phyloP scores from a whole-genome alignment of 2,113 vertebrate species.

The Hystrix cristata region DNA sequence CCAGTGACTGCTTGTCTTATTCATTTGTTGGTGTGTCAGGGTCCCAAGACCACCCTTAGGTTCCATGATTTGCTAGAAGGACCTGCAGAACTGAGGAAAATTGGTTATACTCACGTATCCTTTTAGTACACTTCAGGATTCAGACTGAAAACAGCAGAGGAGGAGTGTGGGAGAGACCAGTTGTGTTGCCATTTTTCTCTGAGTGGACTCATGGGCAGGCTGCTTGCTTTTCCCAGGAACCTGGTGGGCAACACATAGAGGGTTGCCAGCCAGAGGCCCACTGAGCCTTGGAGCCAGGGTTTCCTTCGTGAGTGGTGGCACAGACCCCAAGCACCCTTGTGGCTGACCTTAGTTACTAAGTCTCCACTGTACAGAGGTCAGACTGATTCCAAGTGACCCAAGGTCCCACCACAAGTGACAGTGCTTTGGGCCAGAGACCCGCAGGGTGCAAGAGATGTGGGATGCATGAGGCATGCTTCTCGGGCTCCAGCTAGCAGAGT shows the following conservation, averaged over 20 bases:
- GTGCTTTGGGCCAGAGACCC: neutral
- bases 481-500: neutral
- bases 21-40: neutral
- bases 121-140: neutral
- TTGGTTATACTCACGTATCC: neutral
- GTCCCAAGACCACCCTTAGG: neutral
- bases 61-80: neutral
- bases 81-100: too few relatives aligned
- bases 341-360: neutral
- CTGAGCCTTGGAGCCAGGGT: neutral
- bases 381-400: neutral
- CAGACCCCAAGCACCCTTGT: rapidly evolving
- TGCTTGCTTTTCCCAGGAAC: neutral
- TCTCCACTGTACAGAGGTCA: neutral
- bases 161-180: neutral
- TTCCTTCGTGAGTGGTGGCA: neutral
- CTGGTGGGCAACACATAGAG: rapidly evolving
- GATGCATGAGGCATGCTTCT: neutral
- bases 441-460: neutral
- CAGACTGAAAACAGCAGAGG: neutral
- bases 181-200: neutral
- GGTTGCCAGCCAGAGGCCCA: neutral
- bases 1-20: too few relatives aligned
- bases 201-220: neutral
- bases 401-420: neutral